Base-by-base conservation (phyloP, 2,113 vertebrate species). In the Myotis yumanensis region DNA sequence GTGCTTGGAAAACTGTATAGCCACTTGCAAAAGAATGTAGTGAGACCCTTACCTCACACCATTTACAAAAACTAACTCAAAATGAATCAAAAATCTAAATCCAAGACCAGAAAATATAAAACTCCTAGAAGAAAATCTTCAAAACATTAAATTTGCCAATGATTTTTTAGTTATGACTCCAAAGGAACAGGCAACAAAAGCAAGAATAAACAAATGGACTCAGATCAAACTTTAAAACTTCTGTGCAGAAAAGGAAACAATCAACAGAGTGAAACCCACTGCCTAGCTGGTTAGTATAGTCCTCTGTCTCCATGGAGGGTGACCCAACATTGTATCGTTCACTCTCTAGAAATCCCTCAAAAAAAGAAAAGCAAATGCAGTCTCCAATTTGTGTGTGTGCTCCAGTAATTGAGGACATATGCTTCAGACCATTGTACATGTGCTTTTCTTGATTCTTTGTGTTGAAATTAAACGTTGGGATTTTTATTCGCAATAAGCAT, bases 381-480 rank as follows among this genome's bases (percentile, higher is more conserved):
- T 30, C 28, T 66, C 10, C 32, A 37, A 37, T 30, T 51, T 40
- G 4, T 16, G 16, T 35, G 35, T 11, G 4, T 40, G 12, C 15
- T n/a, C 57, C 23, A 37, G 16, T 22, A 52, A 68, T 9, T 32
- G 17, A 68, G 7, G 6, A 7, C 11, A 3, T 1, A 20, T 0
- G 3, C 57, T 57, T 43, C 1, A 64, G 54, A 54, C 32, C 3
- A 1, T 7, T 1, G 0, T 9, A 5, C 0, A 0, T 2, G 20
- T 46, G 40, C 28, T 46, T 2, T 4, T 16, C 37, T 2, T 86
- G 64, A 48, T 46, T 85, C 48, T 57, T 87, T 22, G 48, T 79
- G 4, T 40, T 80, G 16, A 52, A 64, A 28, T 11, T 23, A 4
- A 52, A 85, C 1, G 7, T 4, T 6, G 1, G 32, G 7, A 14